Conservation (phyloP, 1,140 invertebrate species). For the Galleria mellonella region DNA sequence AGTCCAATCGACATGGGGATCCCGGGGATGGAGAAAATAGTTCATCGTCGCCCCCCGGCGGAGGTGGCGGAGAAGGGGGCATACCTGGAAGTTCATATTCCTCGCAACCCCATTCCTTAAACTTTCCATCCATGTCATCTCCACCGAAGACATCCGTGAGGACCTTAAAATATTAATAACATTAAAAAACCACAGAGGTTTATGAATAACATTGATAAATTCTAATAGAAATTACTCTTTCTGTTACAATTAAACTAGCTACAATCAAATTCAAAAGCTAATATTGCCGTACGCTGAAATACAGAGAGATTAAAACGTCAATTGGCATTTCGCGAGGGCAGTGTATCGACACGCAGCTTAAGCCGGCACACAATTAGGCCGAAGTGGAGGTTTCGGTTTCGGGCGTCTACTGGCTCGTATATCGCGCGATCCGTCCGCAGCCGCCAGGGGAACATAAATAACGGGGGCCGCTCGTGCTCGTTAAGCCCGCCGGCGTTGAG, state of each 20-base stretch:
- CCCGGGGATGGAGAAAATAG: constrained; percentile 82
- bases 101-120: constrained; percentile 80
- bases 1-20: constrained; percentile 71
- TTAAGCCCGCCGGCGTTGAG: constrained; percentile 67
- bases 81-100: constrained; percentile 83
- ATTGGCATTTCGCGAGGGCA: constrained; percentile 22
- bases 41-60: constrained; percentile 86
- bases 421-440: constrained; percentile 63
- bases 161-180: constrained; percentile 46
- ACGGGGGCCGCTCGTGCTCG: constrained; percentile 57
- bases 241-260: too few relatives aligned
- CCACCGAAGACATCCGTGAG: constrained; percentile 84
- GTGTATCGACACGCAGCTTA: constrained; percentile 53
- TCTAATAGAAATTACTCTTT: too few relatives aligned
- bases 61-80: constrained; percentile 78
- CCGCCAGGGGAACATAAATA: constrained; percentile 71
- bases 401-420: constrained; percentile 53
- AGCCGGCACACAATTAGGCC: constrained; percentile 60
- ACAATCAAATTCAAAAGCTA: too few relatives aligned
- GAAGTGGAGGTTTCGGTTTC: constrained; percentile 56
- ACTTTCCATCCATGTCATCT: constrained; percentile 82
- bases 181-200: neutral
- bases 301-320: constrained; percentile 35
- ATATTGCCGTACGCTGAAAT: constrained; percentile 10
- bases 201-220: too few relatives aligned